Conservation (phyloP, 1,140 invertebrate genomes). For the Pinna nobilis region DNA sequence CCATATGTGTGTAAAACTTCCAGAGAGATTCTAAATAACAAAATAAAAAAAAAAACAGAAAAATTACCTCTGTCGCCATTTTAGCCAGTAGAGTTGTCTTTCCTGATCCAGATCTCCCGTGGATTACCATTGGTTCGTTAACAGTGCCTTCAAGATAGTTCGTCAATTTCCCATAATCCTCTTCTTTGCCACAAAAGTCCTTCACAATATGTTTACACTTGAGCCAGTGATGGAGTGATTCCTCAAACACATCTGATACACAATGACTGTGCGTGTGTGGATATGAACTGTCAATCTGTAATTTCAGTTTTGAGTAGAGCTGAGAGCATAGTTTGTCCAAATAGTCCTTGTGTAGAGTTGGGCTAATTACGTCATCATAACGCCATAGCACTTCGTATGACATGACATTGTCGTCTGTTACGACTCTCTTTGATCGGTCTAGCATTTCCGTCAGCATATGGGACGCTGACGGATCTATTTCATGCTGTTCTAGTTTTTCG, state of each 20-base stretch:
- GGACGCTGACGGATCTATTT: conserved; percentile 51
- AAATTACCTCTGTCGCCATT: conserved; percentile 80
- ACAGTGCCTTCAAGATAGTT: conserved; percentile 87
- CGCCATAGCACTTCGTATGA: conserved; percentile 68
- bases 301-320: conserved; percentile 43
- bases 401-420: conserved; percentile 53
- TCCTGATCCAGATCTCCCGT: conserved; percentile 64
- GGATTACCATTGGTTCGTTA: conserved; percentile 78
- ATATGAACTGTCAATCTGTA: conserved; percentile 57
- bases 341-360: conserved; percentile 65
- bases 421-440: conserved; percentile 40
- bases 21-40: too few species aligned
- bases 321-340: conserved; percentile 54
- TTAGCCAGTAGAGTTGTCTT: conserved; percentile 69
- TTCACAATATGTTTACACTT: conserved; percentile 45
- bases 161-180: conserved; percentile 85
- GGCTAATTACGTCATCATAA: conserved; percentile 68
- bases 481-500: conserved; percentile 53
- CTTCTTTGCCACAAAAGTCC: conserved; percentile 89
- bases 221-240: conserved; percentile 57
- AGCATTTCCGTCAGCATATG: conserved; percentile 54
- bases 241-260: conserved; percentile 48
- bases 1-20: too few species aligned
- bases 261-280: conserved; percentile 37
- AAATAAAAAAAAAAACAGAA: too few species aligned